phyloP scores from a whole-genome alignment of 1,140 invertebrate genomes.

The Macrobrachium rosenbergii region DNA sequence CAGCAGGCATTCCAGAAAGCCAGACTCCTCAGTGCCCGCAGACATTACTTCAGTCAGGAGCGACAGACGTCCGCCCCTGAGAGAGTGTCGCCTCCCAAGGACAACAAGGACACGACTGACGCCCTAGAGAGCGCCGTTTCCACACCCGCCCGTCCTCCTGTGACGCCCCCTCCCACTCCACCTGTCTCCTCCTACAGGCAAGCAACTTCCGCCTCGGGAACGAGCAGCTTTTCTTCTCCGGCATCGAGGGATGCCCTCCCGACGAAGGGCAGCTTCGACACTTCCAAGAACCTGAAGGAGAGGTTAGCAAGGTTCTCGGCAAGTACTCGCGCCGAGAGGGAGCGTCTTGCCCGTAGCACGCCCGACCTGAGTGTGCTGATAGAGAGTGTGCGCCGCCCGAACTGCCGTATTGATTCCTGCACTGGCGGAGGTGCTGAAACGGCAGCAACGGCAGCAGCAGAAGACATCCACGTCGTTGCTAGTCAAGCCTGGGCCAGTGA shows the following conservation, averaged over 20 bases:
- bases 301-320: constrained; percentile 66
- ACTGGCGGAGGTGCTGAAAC: constrained; percentile 1
- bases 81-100: constrained; percentile 37
- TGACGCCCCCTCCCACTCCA: not conserved
- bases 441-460: constrained; percentile 45
- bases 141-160: not conserved
- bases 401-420: constrained; percentile 60
- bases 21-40: constrained; percentile 41
- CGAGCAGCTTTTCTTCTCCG: no score
- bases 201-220: no score
- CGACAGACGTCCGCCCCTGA: constrained; percentile 55
- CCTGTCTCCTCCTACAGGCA: not conserved
- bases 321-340: constrained; percentile 66
- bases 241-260: not conserved
- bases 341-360: constrained; percentile 67
- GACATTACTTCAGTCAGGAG: constrained; percentile 56
- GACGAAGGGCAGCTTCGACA: constrained; percentile 34
- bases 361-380: constrained; percentile 66
- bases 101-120: constrained; percentile 14
- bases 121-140: not conserved
- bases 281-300: constrained; percentile 59
- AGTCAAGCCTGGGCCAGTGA: constrained; percentile 63
- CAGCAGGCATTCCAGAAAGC: constrained; percentile 54
- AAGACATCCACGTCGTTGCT: constrained; percentile 26
- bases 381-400: constrained; percentile 53